Percentiles rank a stretch among this genome's conserved stretches.
Evolutionary conservation across 2,113 vertebrate species (phyloP).

Genomic region (Holacanthus passer): DNA sequence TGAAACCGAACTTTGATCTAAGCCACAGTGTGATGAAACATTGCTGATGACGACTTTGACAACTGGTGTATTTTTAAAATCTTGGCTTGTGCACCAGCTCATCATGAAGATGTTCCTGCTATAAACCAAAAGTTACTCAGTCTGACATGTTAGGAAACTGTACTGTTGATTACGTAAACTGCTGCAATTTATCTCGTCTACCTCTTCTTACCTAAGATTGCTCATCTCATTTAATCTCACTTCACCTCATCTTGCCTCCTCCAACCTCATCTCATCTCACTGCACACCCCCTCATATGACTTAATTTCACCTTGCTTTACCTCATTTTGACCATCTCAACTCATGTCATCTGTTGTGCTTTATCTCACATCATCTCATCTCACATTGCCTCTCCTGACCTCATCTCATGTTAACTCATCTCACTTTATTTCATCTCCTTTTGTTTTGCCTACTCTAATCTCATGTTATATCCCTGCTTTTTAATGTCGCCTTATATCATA

Average conservation of each 20-base stretch:
- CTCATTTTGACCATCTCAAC: no score
- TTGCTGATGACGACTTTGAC: conserved; percentile 8
- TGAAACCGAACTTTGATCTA: conserved; percentile 47
- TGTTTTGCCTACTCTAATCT: background rate
- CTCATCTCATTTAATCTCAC: background rate
- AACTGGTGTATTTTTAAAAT: conserved; percentile 55
- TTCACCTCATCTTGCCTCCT: background rate
- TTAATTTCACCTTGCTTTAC: background rate
- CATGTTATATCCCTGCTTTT: no score
- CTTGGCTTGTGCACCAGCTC: background rate
- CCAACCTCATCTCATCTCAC: background rate
- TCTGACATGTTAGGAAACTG: background rate
- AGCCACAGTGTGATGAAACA: conserved; percentile 31
- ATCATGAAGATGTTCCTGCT: background rate
- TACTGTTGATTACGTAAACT: background rate
- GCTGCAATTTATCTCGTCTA: background rate
- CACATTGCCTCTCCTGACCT: background rate
- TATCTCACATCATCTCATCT: no score
- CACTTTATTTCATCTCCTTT: background rate
- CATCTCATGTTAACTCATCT: background rate
- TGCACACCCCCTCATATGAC: background rate
- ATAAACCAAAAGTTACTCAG: background rate
- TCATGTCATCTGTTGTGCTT: no score
- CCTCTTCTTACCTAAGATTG: background rate
- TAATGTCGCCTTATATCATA: no score